Evolutionary conservation across 2,797 vertebrate species (phyloP).

Genomic region (Oreortyx pictus): DNA sequence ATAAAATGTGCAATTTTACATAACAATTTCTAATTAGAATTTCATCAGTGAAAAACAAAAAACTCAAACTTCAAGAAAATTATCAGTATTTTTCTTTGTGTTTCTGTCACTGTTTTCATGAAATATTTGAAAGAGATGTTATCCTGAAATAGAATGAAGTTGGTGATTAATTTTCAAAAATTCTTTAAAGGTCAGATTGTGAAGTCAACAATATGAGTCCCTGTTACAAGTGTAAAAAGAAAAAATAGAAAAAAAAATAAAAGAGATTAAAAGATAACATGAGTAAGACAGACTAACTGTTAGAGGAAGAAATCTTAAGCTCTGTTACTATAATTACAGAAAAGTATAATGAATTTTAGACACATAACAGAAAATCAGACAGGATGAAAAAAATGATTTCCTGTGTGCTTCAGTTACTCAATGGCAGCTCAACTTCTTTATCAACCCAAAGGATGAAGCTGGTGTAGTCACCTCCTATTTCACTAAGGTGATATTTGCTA

Average conservation of each 20-base stretch:
- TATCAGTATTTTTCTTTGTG: not conserved
- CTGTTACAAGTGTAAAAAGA: not conserved
- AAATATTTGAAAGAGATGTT: not conserved
- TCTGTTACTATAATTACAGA: not conserved
- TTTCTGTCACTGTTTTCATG: not conserved
- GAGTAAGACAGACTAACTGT: not conserved
- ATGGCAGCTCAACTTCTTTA: not conserved
- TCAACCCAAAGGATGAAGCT: not conserved
- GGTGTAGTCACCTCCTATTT: not conserved
- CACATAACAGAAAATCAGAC: not conserved
- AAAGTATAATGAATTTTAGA: not conserved
- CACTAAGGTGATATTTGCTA: not conserved
- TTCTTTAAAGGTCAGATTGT: not conserved
- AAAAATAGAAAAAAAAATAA: not conserved
- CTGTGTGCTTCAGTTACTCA: not conserved
- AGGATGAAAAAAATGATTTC: not conserved
- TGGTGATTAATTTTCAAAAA: not conserved
- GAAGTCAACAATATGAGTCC: not conserved
- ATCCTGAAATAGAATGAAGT: not conserved
- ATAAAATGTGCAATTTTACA: not conserved
- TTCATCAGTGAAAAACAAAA: not conserved
- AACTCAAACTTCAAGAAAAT: not conserved
- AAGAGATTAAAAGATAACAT: not conserved
- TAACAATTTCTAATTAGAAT: not conserved
- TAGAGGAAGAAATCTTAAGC: not conserved